A percentile compares a stretch with the other conserved stretches of the same genome.
Evolutionary conservation across 2,797 vertebrate species (phyloP).

Genomic region (Oceanodroma leucorhoa): DNA sequence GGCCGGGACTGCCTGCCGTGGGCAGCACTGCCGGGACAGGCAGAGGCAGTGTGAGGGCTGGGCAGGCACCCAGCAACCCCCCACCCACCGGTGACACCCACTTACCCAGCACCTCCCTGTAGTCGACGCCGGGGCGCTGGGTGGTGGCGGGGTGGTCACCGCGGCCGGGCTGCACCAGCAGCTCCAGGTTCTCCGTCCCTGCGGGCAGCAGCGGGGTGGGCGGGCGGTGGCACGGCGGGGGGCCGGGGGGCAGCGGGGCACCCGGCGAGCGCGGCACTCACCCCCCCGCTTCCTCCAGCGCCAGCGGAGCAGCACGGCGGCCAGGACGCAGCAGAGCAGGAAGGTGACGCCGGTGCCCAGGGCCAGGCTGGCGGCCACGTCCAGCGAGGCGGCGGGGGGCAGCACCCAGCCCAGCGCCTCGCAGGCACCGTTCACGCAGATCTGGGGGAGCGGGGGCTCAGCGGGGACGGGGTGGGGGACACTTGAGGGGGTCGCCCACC

Average conservation of each 20-base stretch:
- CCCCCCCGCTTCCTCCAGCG: constrained; percentile 78
- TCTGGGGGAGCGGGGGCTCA: constrained; percentile 64
- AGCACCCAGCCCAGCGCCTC: constrained; percentile 82
- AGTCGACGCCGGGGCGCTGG: constrained; percentile 15
- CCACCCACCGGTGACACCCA: not conserved
- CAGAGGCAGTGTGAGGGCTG: not conserved
- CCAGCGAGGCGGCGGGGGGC: constrained; percentile 68
- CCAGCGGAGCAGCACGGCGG: constrained; percentile 78
- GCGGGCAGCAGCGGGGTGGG: not conserved
- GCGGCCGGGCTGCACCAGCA: not conserved
- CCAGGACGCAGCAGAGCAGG: constrained; percentile 76
- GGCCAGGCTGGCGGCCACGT: constrained; percentile 80
- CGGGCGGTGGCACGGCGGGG: rapidly evolving
- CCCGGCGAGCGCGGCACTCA: not conserved
- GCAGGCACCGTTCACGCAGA: constrained; percentile 86
- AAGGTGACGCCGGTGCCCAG: constrained; percentile 82
- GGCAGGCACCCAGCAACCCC: not conserved
- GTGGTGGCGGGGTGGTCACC: not conserved
- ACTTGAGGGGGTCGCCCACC: rapidly evolving
- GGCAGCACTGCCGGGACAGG: not conserved
- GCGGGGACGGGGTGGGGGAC: rapidly evolving
- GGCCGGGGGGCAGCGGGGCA: rapidly evolving
- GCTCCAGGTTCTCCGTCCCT: constrained; percentile 60
- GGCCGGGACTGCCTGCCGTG: not conserved
- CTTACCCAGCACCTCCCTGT: constrained; percentile 59